phyloP scores from a whole-genome alignment of 2,797 vertebrate species.

The Sebastes wilsoni region DNA sequence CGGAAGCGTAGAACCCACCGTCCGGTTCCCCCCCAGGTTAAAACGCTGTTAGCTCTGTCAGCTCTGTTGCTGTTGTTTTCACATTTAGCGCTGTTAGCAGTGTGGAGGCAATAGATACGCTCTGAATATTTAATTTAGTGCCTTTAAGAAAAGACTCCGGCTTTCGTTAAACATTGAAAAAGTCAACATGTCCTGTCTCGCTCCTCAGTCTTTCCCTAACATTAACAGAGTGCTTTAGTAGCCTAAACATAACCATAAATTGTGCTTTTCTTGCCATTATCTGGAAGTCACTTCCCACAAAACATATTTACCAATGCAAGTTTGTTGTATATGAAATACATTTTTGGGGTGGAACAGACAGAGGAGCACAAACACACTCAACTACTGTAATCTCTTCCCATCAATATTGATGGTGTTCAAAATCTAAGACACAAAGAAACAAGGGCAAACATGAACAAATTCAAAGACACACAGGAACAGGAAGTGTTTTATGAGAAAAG shows the following conservation, averaged over 20 bases:
- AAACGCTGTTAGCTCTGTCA: no score
- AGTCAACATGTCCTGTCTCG: fast-evolving
- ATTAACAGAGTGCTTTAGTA: not conserved
- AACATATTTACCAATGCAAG: constrained; percentile 7
- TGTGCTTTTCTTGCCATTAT: not conserved
- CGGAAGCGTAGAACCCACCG: no score
- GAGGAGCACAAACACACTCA: constrained; percentile 10
- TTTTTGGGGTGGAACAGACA: not conserved
- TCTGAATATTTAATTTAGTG: not conserved
- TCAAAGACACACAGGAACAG: constrained; percentile 18
- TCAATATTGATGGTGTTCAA: not conserved
- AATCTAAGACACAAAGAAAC: constrained; percentile 4
- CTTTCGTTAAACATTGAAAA: not conserved
- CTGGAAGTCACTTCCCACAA: not conserved
- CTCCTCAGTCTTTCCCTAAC: not conserved
- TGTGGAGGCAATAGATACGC: not conserved
- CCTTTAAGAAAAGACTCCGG: not conserved
- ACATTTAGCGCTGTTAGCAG: no score
- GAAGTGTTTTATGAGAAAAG: constrained; percentile 49
- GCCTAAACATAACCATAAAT: not conserved
- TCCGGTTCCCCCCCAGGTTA: no score
- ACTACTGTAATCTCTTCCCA: not conserved
- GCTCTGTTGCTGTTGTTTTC: no score
- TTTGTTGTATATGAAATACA: not conserved
- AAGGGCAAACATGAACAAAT: constrained; percentile 12